Percentiles rank a stretch among this genome's conserved stretches.
Conservation (phyloP, 2,113 vertebrate genomes). For the Morone chrysops region DNA sequence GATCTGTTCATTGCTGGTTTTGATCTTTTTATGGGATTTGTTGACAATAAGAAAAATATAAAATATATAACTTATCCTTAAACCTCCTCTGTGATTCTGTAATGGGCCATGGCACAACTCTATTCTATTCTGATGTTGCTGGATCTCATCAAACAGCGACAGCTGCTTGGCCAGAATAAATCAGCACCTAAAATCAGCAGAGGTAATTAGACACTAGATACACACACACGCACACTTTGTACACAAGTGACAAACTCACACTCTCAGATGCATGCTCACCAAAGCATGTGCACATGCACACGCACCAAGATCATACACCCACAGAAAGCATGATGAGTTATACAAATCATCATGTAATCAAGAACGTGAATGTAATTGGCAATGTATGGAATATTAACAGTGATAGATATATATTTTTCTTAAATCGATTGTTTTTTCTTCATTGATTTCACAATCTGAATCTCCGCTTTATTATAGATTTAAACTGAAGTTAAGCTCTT, state of each 20-base stretch:
- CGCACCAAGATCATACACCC: conserved; percentile 28
- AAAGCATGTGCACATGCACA: background rate
- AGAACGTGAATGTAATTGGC: conserved; percentile 61
- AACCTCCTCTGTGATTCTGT: background rate
- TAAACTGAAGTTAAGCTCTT: background rate
- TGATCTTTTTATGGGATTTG: conserved; percentile 4
- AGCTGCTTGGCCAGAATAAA: conserved; percentile 47
- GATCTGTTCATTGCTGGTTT: background rate
- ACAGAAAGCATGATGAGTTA: conserved; percentile 32
- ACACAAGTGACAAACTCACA: conserved; percentile 5
- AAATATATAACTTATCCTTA: background rate
- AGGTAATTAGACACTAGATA: conserved; percentile 54
- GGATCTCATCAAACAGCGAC: conserved; percentile 37
- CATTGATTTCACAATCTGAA: conserved; percentile 50
- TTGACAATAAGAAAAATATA: background rate
- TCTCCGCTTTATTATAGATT: conserved; percentile 21
- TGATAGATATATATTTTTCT: background rate
- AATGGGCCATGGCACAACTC: background rate
- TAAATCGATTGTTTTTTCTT: conserved; percentile 26
- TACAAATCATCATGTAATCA: conserved; percentile 28
- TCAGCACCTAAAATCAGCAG: conserved; percentile 72
- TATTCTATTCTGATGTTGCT: background rate
- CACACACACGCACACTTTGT: conserved; percentile 10
- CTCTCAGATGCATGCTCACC: conserved; percentile 16
- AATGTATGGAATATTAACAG: conserved; percentile 39